Evolutionary conservation across 64 coral and sea anemone genomes (phyloP).

Genomic region (Montipora capricornis): DNA sequence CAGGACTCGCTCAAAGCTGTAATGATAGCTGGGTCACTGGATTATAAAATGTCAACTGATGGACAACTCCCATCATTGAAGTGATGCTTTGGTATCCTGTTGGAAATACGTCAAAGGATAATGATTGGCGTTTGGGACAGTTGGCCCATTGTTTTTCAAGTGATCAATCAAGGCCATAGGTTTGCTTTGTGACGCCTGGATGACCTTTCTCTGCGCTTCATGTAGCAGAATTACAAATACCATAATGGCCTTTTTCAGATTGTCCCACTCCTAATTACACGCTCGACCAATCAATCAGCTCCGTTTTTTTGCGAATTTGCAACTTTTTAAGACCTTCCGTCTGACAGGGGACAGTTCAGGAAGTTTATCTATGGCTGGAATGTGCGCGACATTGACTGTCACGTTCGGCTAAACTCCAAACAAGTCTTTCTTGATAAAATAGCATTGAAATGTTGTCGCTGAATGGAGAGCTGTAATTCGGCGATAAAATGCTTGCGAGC

Average conservation of each 20-base stretch:
- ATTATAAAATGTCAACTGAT: constrained; percentile 31
- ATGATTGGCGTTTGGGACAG: constrained; percentile 63
- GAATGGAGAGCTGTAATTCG: not conserved
- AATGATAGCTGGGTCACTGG: constrained; percentile 11
- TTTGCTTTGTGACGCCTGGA: constrained; percentile 73
- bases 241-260: constrained; percentile 15
- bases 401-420: constrained; percentile 6
- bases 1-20: constrained; percentile 28
- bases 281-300: constrained; percentile 53
- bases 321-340: not conserved
- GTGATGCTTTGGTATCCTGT: constrained; percentile 58
- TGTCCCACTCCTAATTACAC: constrained; percentile 63
- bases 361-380: constrained; percentile 47
- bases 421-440: not conserved
- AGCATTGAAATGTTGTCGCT: not conserved
- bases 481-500: not conserved
- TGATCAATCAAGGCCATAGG: constrained; percentile 35
- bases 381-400: not conserved
- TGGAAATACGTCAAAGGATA: constrained; percentile 36
- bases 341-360: constrained; percentile 18
- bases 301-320: not conserved
- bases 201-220: constrained; percentile 26
- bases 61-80: constrained; percentile 52
- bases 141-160: constrained; percentile 54
- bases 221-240: constrained; percentile 48